phyloP scores from a whole-genome alignment of 2,113 vertebrate species.

The Dipodomys stephensi region DNA sequence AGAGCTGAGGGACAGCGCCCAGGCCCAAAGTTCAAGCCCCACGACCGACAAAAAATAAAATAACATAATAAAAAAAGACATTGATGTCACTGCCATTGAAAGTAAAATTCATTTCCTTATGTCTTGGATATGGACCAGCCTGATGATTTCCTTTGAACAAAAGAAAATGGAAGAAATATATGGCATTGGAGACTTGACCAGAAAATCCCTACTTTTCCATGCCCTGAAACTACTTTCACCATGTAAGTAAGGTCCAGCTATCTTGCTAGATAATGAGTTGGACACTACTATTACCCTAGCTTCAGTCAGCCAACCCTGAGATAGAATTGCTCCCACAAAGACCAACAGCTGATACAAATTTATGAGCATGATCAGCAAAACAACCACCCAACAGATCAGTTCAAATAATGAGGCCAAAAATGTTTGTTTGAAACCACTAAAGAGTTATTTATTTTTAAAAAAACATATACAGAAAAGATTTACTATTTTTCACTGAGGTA shows the following conservation, averaged over 20 bases:
- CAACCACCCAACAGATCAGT: background rate
- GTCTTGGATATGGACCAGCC: background rate
- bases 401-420: constrained; percentile 15
- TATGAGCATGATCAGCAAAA: background rate
- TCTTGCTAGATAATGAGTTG: constrained; percentile 9
- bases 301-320: background rate
- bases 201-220: background rate
- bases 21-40: too few relatives aligned
- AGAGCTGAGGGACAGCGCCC: too few relatives aligned
- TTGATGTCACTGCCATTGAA: background rate
- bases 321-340: background rate
- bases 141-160: background rate
- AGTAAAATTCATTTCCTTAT: background rate
- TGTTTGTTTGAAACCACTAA: background rate
- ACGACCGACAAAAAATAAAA: too few relatives aligned
- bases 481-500: background rate
- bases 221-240: background rate
- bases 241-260: background rate
- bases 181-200: background rate
- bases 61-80: background rate
- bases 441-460: too few relatives aligned
- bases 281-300: background rate
- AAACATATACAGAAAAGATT: too few relatives aligned
- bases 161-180: background rate
- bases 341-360: background rate